Evolutionary conservation across 2,797 vertebrate species (phyloP).

Genomic region (Anas georgica): DNA sequence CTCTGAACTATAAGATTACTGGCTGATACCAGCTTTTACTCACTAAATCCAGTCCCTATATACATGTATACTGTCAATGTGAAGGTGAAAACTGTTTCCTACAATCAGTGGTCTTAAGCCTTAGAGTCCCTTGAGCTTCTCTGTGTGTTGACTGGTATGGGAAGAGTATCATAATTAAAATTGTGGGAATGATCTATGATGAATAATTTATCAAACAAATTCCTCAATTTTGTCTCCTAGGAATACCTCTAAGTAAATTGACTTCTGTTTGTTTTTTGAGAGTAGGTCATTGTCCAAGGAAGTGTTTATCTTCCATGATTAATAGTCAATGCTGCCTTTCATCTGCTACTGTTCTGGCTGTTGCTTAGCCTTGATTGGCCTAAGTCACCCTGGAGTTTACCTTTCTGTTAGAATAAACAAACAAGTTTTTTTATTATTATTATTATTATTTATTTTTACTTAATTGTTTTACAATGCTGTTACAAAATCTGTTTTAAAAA

Average conservation of each 20-base stretch:
- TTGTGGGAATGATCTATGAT: constrained; percentile 13
- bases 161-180: constrained; percentile 41
- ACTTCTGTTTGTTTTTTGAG: constrained; percentile 14
- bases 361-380: background rate
- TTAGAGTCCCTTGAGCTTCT: background rate
- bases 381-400: background rate
- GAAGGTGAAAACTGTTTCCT: background rate
- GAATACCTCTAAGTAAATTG: constrained; percentile 32
- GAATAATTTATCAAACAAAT: constrained; percentile 50
- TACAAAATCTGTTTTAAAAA: background rate
- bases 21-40: background rate
- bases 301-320: background rate
- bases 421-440: background rate
- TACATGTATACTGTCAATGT: background rate
- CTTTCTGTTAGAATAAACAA: background rate
- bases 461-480: background rate
- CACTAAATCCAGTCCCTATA: background rate
- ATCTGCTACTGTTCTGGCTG: background rate
- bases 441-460: background rate
- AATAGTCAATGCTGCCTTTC: background rate
- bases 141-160: background rate
- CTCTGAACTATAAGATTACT: background rate
- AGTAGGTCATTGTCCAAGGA: constrained; percentile 23
- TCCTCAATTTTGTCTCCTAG: constrained; percentile 14
- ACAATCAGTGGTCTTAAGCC: background rate